Evolutionary conservation across 2,113 vertebrate species (phyloP).

Genomic region (Calidris pugnax): DNA sequence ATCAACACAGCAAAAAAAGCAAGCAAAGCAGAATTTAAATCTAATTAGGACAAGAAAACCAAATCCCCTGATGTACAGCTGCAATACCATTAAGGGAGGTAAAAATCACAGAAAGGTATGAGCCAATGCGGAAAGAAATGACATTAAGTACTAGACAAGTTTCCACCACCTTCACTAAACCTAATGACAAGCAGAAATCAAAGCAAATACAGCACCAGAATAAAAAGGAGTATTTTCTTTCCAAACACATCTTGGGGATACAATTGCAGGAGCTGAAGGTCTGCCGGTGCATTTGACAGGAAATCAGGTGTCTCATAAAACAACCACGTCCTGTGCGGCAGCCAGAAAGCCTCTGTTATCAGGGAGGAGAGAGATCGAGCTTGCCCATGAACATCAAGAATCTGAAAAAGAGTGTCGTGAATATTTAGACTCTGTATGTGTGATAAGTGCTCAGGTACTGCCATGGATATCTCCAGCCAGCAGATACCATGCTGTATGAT

Average conservation of each 20-base stretch:
- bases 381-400: neutral
- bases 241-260: neutral
- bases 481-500: neutral
- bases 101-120: neutral
- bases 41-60: neutral
- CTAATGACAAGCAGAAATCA: constrained; percentile 15
- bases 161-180: neutral
- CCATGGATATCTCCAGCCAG: neutral
- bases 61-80: neutral
- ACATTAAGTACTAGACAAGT: neutral
- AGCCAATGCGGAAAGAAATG: neutral
- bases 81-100: neutral
- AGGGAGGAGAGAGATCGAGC: neutral
- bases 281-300: neutral
- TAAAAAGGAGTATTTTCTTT: constrained; percentile 1
- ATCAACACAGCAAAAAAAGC: neutral
- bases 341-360: neutral
- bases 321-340: neutral
- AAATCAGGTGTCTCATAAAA: neutral
- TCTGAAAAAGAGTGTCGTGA: neutral
- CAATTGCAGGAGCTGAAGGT: neutral
- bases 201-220: neutral
- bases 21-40: neutral
- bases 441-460: neutral
- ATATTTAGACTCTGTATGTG: neutral